Conservation (phyloP, 2,113 vertebrate genomes). For the Phyllostomus hastatus region DNA sequence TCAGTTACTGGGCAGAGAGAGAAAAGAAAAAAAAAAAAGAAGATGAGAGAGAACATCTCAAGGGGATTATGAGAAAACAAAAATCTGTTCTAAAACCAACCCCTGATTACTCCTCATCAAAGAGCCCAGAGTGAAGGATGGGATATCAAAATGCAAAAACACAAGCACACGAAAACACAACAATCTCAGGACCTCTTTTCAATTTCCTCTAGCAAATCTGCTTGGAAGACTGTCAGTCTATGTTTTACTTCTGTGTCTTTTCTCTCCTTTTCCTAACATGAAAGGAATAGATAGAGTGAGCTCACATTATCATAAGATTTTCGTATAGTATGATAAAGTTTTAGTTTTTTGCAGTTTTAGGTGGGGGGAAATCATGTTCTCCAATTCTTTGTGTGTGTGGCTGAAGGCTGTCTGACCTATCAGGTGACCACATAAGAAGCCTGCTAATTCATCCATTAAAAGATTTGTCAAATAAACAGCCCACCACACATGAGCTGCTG, state of each 20-base stretch:
- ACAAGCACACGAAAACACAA: neutral
- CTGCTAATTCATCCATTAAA: conserved; percentile 47
- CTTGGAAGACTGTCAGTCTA: neutral
- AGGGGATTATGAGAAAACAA: neutral
- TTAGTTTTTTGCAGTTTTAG: neutral
- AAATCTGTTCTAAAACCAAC: neutral
- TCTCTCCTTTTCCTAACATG: neutral
- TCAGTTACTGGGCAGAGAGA: neutral
- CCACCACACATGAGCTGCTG: neutral
- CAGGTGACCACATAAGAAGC: neutral
- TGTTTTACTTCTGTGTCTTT: neutral
- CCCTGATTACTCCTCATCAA: neutral
- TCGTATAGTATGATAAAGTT: neutral
- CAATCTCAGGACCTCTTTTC: neutral
- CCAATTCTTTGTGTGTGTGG: neutral
- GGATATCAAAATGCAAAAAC: neutral
- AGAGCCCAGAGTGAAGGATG: neutral
- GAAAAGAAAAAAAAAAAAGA: neutral
- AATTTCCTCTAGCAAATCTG: neutral
- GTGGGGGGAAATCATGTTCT: too few relatives aligned
- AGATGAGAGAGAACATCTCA: neutral
- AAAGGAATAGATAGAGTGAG: neutral
- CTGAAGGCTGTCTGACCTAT: neutral
- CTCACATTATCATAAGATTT: neutral
- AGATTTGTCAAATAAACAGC: conserved; percentile 44